Percentiles rank a stretch among this genome's conserved stretches.
Evolutionary conservation across 2,797 vertebrate genomes (phyloP).

Genomic region (Lepilemur septentrionalis): DNA sequence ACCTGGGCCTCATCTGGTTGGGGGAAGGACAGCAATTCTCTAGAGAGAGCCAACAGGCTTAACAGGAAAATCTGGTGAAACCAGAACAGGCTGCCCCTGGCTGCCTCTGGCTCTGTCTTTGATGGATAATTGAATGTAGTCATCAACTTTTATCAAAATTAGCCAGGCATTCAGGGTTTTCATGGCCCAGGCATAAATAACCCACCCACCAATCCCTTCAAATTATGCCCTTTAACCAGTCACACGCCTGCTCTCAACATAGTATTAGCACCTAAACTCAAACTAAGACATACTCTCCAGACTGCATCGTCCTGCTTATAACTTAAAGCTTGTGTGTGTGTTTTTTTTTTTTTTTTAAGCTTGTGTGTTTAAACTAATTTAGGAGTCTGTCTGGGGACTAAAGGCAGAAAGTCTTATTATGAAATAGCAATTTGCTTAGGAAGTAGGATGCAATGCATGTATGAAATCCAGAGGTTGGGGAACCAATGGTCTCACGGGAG

Average conservation of each 20-base stretch:
- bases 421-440: not conserved
- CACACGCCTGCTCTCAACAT: not conserved
- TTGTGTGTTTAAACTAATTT: slow-evolving; percentile 20
- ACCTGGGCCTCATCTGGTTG: not conserved
- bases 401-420: not conserved
- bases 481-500: not conserved
- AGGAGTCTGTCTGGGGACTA: not conserved
- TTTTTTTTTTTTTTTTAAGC: too few species aligned
- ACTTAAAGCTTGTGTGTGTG: too few species aligned
- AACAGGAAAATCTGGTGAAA: slow-evolving; percentile 17
- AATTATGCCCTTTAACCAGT: not conserved
- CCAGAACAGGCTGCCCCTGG: not conserved
- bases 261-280: slow-evolving; percentile 28
- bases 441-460: not conserved
- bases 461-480: not conserved
- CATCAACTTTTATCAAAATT: slow-evolving; percentile 37
- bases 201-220: not conserved
- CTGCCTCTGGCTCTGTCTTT: not conserved
- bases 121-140: not conserved
- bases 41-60: not conserved
- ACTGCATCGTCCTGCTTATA: not conserved
- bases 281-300: not conserved
- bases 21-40: not conserved
- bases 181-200: not conserved
- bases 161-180: slow-evolving; percentile 18